These are phyloP conservation scores for Arctopsyche grandis DNA, from an alignment of 1,140 invertebrate genomes.

Conservation along the genomic window DNA sequence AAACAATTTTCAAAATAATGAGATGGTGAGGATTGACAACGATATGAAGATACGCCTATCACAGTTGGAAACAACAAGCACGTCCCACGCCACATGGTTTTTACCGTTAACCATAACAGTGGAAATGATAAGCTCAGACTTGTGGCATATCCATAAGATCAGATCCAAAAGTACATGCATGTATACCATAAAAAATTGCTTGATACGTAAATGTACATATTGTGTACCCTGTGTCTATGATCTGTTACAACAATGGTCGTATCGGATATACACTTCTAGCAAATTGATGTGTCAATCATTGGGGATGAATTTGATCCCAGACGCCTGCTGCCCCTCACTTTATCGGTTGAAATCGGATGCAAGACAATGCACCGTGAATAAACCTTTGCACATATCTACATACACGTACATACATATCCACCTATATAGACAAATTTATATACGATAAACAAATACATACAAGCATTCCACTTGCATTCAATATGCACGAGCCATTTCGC, in stretches of 20 bases:
- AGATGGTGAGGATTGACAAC: too few relatives aligned
- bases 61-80: too few relatives aligned
- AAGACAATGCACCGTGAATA: conserved; percentile 13
- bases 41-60: too few relatives aligned
- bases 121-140: too few relatives aligned
- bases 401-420: not conserved
- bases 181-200: too few relatives aligned
- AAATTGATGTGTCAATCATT: conserved; percentile 44
- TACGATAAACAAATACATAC: not conserved
- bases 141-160: too few relatives aligned
- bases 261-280: not conserved
- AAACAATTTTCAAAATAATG: too few relatives aligned
- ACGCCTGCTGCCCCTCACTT: conserved; percentile 11
- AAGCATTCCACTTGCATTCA: conserved; percentile 5
- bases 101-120: too few relatives aligned
- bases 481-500: conserved; percentile 1
- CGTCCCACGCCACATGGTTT: too few relatives aligned
- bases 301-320: conserved; percentile 28
- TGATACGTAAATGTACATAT: too few relatives aligned
- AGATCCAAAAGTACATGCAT: too few relatives aligned
- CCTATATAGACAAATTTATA: not conserved
- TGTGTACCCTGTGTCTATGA: too few relatives aligned
- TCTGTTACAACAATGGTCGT: conserved; percentile 2
- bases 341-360: conserved; percentile 7
- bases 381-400: not conserved